phyloP scores from a whole-genome alignment of 2,888 invertebrate species.

The Brassicogethes aeneus region DNA sequence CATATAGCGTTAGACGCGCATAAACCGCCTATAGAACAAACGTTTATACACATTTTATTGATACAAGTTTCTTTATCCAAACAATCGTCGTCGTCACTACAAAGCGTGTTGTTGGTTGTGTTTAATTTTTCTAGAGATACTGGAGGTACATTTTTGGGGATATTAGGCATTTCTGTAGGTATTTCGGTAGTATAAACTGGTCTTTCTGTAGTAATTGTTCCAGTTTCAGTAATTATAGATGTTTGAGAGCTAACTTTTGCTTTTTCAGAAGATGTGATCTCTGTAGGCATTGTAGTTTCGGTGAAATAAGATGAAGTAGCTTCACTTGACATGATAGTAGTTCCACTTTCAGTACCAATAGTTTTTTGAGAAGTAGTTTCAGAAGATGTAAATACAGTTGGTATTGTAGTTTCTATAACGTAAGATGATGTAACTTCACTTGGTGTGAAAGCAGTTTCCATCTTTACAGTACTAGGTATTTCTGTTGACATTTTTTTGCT shows the following conservation, averaged over 20 bases:
- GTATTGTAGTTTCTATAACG: background rate
- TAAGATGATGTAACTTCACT: background rate
- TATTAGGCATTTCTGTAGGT: conserved; percentile 35
- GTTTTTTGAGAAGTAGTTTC: background rate
- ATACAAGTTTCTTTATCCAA: conserved; percentile 53
- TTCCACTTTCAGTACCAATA: background rate
- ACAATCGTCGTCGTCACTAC: conserved; percentile 57
- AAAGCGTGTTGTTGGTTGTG: background rate
- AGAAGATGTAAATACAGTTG: background rate
- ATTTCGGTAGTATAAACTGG: conserved; percentile 33
- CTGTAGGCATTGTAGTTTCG: background rate
- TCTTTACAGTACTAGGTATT: background rate
- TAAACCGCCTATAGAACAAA: conserved; percentile 45
- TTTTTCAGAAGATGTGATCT: conserved; percentile 5
- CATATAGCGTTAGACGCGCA: conserved; percentile 56
- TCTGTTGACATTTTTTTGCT: background rate
- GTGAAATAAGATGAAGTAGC: background rate
- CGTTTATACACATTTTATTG: conserved; percentile 54
- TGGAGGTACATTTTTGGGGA: conserved; percentile 30
- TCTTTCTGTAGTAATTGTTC: conserved; percentile 35
- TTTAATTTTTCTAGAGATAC: background rate
- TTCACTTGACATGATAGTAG: background rate
- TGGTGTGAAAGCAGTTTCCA: background rate
- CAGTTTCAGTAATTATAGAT: conserved; percentile 32
- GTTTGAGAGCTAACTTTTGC: too few relatives aligned